A percentile compares a stretch with the other conserved stretches of the same genome.
Evolutionary conservation across 2,888 invertebrate species (phyloP).

Genomic region (Ichneumon xanthorius): DNA sequence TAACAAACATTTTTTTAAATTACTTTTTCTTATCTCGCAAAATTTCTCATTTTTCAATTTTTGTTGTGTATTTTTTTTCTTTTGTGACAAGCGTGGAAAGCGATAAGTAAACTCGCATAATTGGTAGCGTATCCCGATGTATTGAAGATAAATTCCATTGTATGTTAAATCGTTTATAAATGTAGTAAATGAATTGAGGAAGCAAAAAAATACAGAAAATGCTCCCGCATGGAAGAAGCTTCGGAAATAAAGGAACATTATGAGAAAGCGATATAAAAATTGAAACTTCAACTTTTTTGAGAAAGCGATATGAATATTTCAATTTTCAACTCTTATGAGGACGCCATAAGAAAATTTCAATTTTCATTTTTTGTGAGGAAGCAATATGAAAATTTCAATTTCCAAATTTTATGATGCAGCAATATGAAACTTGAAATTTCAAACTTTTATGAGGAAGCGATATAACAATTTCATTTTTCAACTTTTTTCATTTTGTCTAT

Average conservation of each 20-base stretch:
- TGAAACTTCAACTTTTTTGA: no score
- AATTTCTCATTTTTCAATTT: not conserved
- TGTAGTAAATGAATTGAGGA: not conserved
- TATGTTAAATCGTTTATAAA: not conserved
- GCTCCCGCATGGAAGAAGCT: slow-evolving; percentile 25
- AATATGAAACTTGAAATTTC: no score
- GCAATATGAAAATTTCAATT: not conserved
- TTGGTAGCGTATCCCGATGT: no score
- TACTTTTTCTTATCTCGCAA: not conserved
- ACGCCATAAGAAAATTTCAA: no score
- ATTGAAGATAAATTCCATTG: not conserved
- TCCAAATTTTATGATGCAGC: not conserved
- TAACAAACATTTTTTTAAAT: not conserved
- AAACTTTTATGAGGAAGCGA: no score
- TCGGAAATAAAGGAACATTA: no score
- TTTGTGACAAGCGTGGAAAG: no score
- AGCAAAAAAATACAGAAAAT: not conserved
- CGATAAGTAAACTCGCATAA: not conserved
- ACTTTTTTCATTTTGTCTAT: not conserved
- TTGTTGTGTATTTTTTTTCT: not conserved
- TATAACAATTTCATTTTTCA: no score
- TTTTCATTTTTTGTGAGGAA: no score
- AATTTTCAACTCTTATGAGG: not conserved
- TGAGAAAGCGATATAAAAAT: no score
- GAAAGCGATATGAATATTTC: no score